Conservation (phyloP, 1,140 invertebrate species). For the Cardiocondyla obscurior region DNA sequence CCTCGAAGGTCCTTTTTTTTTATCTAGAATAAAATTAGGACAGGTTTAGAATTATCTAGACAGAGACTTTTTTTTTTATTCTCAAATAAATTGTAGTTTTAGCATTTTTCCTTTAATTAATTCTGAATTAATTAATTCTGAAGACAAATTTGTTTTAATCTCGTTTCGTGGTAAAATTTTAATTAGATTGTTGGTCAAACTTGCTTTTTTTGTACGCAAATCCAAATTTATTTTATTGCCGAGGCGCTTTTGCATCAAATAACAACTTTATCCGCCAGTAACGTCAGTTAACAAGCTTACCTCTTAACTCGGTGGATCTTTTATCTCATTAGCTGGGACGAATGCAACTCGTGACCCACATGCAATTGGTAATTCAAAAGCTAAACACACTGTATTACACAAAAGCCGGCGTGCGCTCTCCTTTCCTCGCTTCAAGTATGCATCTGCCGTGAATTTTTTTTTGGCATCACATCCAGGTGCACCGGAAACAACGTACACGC, state of each 20-base stretch:
- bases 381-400: slow-evolving; percentile 59
- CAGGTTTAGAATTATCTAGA: not conserved
- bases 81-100: not conserved
- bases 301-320: slow-evolving; percentile 78
- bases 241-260: not conserved
- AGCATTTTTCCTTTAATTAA: not conserved
- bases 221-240: slow-evolving; percentile 18
- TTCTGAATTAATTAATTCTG: not conserved
- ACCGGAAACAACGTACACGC: not conserved
- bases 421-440: not conserved
- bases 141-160: not conserved
- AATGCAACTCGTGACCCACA: slow-evolving; percentile 83
- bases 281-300: slow-evolving; percentile 79
- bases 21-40: not conserved
- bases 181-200: not conserved
- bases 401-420: not conserved
- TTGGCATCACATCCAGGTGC: not conserved
- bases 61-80: too few relatives aligned
- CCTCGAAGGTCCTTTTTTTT: slow-evolving; percentile 21
- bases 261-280: not conserved
- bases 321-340: slow-evolving; percentile 80
- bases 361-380: slow-evolving; percentile 80
- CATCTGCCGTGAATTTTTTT: not conserved
- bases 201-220: not conserved
- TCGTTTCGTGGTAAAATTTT: not conserved